Evolutionary conservation across 2,888 invertebrate species (phyloP).

Genomic region (Drosophila acutilabella): DNA sequence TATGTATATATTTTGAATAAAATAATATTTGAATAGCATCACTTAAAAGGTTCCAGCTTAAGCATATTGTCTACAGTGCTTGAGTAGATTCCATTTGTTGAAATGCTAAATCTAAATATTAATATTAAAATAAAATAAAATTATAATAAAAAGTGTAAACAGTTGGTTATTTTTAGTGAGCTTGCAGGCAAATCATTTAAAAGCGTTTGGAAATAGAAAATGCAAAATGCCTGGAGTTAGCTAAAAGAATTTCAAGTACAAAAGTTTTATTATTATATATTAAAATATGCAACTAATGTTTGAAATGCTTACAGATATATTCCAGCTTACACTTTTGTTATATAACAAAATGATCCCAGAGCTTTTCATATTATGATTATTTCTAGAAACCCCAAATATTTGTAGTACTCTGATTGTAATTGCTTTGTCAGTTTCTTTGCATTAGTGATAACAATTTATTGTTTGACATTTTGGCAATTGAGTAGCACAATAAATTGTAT

Average conservation of each 20-base stretch:
- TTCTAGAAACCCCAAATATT: not conserved
- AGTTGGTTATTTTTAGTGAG: not conserved
- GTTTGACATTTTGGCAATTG: not conserved
- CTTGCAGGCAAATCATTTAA: not conserved
- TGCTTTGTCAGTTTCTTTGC: not conserved
- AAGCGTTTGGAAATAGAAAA: too few relatives aligned
- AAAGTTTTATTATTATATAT: too few relatives aligned
- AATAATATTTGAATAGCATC: constrained; percentile 42
- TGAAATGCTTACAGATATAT: too few relatives aligned
- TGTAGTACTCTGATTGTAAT: not conserved
- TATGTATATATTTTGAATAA: constrained; percentile 38
- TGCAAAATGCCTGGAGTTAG: too few relatives aligned
- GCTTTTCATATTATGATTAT: too few relatives aligned
- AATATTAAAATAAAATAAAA: constrained; percentile 3
- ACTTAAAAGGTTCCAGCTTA: constrained; percentile 16
- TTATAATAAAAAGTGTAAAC: not conserved
- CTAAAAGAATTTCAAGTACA: too few relatives aligned
- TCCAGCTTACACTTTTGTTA: too few relatives aligned
- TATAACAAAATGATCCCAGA: too few relatives aligned
- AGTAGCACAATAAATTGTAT: constrained; percentile 1
- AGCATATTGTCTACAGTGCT: constrained; percentile 29
- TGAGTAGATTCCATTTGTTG: constrained; percentile 12
- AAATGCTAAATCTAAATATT: constrained; percentile 11
- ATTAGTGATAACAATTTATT: not conserved
- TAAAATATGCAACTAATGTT: too few relatives aligned